Conservation (phyloP, 2,797 vertebrate genomes). For the Channa striata region DNA sequence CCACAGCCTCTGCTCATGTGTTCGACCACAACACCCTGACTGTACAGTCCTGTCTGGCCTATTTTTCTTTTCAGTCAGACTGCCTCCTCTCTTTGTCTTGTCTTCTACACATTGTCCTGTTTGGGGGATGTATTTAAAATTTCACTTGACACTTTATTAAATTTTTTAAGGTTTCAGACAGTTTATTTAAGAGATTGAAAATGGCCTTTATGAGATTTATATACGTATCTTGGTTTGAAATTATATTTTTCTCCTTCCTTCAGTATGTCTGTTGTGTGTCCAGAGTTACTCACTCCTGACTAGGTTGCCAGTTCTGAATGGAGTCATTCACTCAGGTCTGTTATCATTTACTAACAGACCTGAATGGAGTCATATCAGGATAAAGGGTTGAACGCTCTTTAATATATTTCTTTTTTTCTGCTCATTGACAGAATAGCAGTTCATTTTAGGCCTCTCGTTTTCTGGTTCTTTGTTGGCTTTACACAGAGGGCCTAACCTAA, state of each 20-base stretch:
- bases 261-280: conserved; percentile 12
- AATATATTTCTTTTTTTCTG: conserved; percentile 76
- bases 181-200: neutral
- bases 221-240: neutral
- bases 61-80: conserved; percentile 11
- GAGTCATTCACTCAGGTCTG: no score
- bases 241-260: neutral
- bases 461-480: conserved; percentile 51
- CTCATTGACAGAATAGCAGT: conserved; percentile 76
- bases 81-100: conserved; percentile 21
- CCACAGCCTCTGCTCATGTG: conserved; percentile 21
- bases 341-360: no score
- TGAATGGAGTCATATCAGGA: conserved; percentile 47
- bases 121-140: neutral
- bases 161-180: neutral
- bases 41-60: conserved; percentile 20
- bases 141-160: neutral
- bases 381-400: conserved; percentile 50
- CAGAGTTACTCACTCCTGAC: conserved; percentile 1
- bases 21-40: conserved; percentile 34
- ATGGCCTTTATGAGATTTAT: neutral
- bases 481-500: conserved; percentile 36
- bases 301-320: neutral
- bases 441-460: conserved; percentile 70
- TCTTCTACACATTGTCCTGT: conserved; percentile 1